Conservation (phyloP, 2,113 vertebrate species). For the Macroglossus sobrinus region DNA sequence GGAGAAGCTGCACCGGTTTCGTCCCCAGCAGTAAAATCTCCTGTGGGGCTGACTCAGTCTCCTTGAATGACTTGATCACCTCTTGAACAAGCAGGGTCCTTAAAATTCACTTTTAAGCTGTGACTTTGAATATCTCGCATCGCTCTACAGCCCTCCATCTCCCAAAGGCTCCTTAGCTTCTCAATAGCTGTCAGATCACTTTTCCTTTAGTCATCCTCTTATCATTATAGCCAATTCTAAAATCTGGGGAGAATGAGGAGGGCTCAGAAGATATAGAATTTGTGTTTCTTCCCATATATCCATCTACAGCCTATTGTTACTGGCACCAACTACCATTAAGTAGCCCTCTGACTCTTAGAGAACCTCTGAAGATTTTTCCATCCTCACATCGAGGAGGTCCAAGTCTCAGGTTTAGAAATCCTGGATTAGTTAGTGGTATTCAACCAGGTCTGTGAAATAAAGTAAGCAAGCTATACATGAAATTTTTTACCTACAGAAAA, state of each 20-base stretch:
- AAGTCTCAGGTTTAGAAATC: background rate
- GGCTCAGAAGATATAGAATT: background rate
- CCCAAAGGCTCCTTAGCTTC: background rate
- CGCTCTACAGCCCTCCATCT: background rate
- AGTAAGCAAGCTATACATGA: constrained; percentile 43
- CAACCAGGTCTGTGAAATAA: constrained; percentile 47
- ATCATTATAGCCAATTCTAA: background rate
- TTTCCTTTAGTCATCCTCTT: background rate
- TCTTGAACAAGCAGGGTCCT: background rate
- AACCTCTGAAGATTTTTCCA: background rate
- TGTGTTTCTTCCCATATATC: background rate
- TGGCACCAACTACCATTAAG: background rate
- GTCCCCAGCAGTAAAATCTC: background rate
- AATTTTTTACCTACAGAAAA: constrained; percentile 55
- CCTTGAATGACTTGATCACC: background rate
- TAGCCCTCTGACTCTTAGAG: background rate
- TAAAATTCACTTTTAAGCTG: background rate
- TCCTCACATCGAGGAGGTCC: background rate
- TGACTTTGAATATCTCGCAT: background rate
- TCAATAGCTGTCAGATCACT: background rate
- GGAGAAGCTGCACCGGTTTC: background rate
- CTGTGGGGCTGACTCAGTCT: background rate
- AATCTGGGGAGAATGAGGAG: background rate
- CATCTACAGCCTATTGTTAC: background rate
- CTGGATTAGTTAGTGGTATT: background rate